A percentile compares a stretch with the other conserved stretches of the same genome.
phyloP scores from a whole-genome alignment of 2,888 invertebrate species.

The Caenorhabditis sp. region DNA sequence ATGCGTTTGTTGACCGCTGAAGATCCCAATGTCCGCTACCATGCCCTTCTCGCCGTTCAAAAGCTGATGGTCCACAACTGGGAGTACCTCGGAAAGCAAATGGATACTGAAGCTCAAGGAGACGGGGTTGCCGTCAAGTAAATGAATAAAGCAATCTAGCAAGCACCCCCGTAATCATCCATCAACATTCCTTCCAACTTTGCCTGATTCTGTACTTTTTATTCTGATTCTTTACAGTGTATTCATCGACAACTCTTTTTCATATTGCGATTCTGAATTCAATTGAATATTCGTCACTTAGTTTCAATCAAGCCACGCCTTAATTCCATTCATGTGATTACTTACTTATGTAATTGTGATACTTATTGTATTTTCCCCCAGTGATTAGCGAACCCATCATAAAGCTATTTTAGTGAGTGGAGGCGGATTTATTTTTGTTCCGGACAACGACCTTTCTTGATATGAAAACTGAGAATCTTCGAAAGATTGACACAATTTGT shows the following conservation, averaged over 20 bases:
- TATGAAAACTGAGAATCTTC: no score
- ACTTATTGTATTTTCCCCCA: background rate
- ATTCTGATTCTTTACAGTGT: background rate
- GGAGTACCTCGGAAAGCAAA: slow-evolving; percentile 95
- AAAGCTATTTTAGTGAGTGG: background rate
- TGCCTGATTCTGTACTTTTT: background rate
- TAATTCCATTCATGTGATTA: background rate
- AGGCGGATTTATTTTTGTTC: background rate
- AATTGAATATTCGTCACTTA: no score
- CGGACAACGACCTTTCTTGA: no score
- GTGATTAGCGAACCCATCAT: slow-evolving; percentile 1
- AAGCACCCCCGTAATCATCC: background rate
- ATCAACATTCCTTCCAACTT: background rate
- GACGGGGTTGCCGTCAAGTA: slow-evolving; percentile 77
- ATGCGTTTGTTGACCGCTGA: slow-evolving; percentile 97
- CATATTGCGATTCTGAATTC: background rate
- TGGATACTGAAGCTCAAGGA: slow-evolving; percentile 89
- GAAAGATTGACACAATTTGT: no score
- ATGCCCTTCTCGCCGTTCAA: slow-evolving; percentile 97
- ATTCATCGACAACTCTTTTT: background rate
- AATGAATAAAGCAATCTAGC: slow-evolving; percentile 1
- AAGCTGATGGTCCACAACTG: slow-evolving; percentile 98
- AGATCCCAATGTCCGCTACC: slow-evolving; percentile 98
- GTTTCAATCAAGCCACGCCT: no score
- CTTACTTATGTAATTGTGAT: slow-evolving; percentile 4